A percentile compares a stretch with the other conserved stretches of the same genome.
These are phyloP conservation scores for Callosobruchus maculatus DNA, from an alignment of 2,888 invertebrate species.

Conservation along the genomic window DNA sequence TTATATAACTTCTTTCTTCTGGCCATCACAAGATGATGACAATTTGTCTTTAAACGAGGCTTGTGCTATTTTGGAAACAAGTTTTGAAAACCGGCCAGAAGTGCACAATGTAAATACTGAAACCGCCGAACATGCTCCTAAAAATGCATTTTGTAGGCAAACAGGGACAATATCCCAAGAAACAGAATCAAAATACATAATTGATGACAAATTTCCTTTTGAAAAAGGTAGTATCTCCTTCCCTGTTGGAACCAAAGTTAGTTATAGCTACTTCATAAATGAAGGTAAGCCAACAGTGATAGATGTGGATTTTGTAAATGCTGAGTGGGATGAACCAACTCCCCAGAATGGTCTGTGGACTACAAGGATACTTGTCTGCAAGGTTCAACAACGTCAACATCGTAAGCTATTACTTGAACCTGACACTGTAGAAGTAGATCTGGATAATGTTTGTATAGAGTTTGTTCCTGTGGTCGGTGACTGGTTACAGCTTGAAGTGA, in stretches of 20 bases:
- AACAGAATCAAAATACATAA: neutral
- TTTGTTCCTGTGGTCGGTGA: constrained; percentile 70
- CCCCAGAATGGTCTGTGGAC: constrained; percentile 37
- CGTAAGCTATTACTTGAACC: constrained; percentile 52
- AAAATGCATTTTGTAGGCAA: neutral
- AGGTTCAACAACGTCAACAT: constrained; percentile 46
- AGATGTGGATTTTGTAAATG: constrained; percentile 36
- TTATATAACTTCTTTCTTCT: constrained; percentile 2
- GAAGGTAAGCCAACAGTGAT: constrained; percentile 47
- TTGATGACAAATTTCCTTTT: neutral
- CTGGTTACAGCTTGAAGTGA: constrained; percentile 62
- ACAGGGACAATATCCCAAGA: neutral
- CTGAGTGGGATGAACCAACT: constrained; percentile 49
- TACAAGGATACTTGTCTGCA: constrained; percentile 43
- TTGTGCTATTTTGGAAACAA: constrained; percentile 23
- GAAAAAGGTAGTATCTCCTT: neutral
- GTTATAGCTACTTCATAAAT: constrained; percentile 35
- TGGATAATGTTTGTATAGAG: constrained; percentile 60
- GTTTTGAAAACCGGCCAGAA: constrained; percentile 9
- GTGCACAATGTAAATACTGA: constrained; percentile 1
- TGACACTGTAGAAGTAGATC: constrained; percentile 55
- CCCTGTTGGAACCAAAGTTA: constrained; percentile 56
- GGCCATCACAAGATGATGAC: constrained; percentile 9
- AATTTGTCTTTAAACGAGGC: constrained; percentile 33
- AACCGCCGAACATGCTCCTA: neutral